Percentiles rank a stretch among this genome's conserved stretches.
phyloP scores from a whole-genome alignment of 2,888 invertebrate species.

The Lutraria lutraria region DNA sequence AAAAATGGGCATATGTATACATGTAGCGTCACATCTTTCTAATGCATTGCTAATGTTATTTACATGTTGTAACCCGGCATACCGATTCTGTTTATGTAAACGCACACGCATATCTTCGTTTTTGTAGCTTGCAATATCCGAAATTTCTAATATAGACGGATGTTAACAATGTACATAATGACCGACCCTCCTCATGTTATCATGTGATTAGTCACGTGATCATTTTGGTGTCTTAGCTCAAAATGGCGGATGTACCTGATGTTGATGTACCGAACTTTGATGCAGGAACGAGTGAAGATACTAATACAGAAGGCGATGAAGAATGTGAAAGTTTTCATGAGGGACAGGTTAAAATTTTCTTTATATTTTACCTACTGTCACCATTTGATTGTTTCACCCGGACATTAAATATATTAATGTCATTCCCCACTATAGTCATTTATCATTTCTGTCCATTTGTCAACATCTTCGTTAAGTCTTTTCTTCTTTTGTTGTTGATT shows the following conservation, averaged over 20 bases:
- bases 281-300: slow-evolving; percentile 26
- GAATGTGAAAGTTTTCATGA: slow-evolving; percentile 52
- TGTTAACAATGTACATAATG: too few relatives aligned
- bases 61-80: too few relatives aligned
- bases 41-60: too few relatives aligned
- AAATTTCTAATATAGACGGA: too few relatives aligned
- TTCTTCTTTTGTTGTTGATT: background rate
- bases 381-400: background rate
- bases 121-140: too few relatives aligned
- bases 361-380: background rate
- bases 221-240: slow-evolving; percentile 12
- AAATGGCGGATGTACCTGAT: slow-evolving; percentile 63
- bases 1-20: too few relatives aligned
- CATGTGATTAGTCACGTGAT: slow-evolving; percentile 62
- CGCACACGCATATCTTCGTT: too few relatives aligned
- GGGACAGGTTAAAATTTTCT: slow-evolving; percentile 49
- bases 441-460: background rate
- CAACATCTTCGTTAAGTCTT: background rate
- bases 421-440: background rate
- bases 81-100: too few relatives aligned
- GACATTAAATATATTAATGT: background rate
- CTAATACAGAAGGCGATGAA: slow-evolving; percentile 34
- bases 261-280: slow-evolving; percentile 33
- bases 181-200: slow-evolving; percentile 45
- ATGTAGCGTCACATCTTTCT: too few relatives aligned